Percentiles rank a stretch among this genome's conserved stretches.
phyloP scores from a whole-genome alignment of 2,888 invertebrate genomes.

The Loripinus fragilis region DNA sequence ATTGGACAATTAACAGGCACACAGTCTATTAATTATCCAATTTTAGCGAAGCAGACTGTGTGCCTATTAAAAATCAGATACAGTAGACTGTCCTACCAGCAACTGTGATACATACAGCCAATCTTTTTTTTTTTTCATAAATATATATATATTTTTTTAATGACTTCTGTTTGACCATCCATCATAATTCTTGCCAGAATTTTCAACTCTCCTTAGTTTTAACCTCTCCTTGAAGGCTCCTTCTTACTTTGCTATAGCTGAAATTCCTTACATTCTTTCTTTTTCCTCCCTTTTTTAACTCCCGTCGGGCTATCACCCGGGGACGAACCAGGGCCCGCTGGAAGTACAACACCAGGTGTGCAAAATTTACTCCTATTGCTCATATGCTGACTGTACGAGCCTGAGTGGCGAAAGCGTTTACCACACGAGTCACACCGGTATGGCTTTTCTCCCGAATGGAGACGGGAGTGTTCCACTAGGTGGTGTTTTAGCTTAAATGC shows the following conservation, averaged over 20 bases:
- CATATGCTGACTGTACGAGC: constrained; percentile 70
- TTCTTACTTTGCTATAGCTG: constrained; percentile 47
- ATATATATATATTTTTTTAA: not conserved
- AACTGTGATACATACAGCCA: no score
- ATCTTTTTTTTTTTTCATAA: not conserved
- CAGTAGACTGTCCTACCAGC: no score
- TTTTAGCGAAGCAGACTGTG: no score
- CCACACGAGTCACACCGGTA: constrained; percentile 65
- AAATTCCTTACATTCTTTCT: constrained; percentile 60
- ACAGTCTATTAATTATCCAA: no score
- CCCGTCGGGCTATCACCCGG: constrained; percentile 44
- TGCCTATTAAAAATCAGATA: no score
- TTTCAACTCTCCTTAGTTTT: constrained; percentile 10
- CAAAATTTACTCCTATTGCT: constrained; percentile 62
- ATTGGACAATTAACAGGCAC: no score
- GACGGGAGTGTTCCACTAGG: constrained; percentile 68
- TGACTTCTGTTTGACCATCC: not conserved
- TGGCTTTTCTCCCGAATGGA: constrained; percentile 68
- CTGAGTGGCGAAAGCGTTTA: constrained; percentile 70
- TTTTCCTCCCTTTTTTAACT: constrained; percentile 56
- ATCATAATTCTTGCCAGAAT: constrained; percentile 4
- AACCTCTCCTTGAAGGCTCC: constrained; percentile 25
- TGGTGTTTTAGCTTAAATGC: constrained; percentile 72
- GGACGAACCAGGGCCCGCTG: constrained; percentile 35
- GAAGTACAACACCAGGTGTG: constrained; percentile 22